Percentiles rank a stretch among this genome's conserved stretches.
Conservation (phyloP, 2,888 invertebrate genomes). For the Gymnoscelis rufifasciata region DNA sequence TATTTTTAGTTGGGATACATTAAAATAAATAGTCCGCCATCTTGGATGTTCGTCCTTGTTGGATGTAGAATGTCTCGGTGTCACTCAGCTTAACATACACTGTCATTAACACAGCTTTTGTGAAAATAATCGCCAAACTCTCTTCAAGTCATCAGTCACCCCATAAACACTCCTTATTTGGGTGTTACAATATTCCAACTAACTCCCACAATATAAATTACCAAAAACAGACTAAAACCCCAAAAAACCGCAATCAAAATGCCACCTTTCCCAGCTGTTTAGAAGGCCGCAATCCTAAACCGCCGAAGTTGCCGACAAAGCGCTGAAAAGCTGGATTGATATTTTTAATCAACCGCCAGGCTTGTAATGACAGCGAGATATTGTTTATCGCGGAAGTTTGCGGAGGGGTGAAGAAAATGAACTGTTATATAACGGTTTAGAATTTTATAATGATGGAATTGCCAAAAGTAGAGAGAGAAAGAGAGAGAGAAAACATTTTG, state of each 20-base stretch:
- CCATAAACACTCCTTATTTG: too few species aligned
- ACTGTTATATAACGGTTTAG: neutral
- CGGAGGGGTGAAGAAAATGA: slow-evolving; percentile 4
- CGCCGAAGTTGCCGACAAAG: slow-evolving; percentile 9
- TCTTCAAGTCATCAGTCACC: too few species aligned
- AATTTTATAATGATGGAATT: slow-evolving; percentile 4
- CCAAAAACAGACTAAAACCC: neutral
- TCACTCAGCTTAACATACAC: too few species aligned
- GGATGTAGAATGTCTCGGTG: too few species aligned
- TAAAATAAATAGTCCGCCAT: too few species aligned
- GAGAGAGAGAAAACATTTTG: neutral
- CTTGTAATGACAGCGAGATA: slow-evolving; percentile 48
- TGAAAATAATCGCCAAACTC: too few species aligned
- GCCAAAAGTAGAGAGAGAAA: neutral
- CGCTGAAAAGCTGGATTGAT: slow-evolving; percentile 36
- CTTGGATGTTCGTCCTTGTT: too few species aligned
- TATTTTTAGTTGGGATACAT: too few species aligned
- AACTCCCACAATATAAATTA: too few species aligned
- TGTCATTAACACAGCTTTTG: too few species aligned
- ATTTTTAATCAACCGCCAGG: slow-evolving; percentile 55
- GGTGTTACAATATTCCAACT: too few species aligned
- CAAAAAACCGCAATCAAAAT: neutral
- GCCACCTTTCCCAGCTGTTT: slow-evolving; percentile 5
- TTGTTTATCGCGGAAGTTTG: slow-evolving; percentile 49
- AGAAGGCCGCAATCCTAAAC: slow-evolving; percentile 9